Base-by-base conservation (phyloP, 1,140 invertebrate species). In the Rhopalosiphum padi region DNA sequence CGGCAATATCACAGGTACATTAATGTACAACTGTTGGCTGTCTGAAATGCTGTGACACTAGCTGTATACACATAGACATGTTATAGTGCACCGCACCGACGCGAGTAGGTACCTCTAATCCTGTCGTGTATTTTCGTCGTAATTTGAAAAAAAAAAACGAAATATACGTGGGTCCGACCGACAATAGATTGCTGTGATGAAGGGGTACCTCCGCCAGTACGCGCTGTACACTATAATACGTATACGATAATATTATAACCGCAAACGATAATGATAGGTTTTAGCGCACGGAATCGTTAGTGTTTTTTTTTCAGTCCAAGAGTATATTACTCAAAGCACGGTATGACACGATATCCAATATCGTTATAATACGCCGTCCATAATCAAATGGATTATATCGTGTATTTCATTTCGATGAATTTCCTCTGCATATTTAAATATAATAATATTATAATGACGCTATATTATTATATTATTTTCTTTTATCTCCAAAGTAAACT, bases 311-410 rank as follows among this genome's bases (percentile, higher is more conserved):
- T 23, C 53, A 90, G 51, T 21, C 89, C 53, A 68, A 90, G 89
- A 90, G 53, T 68, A 68, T 68, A 90, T 90, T 68, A 90, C 89
- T 60, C 53, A 60, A 90, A 90, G 88, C 88, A 90, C 89, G 55
- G 89, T 90, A 90, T 25, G 89, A 68, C 89, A 90, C 89, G 89
- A 90, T 43, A 90, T 90, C 89, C 89, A 90, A 90, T 90, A 68
- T 90, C 55, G 89, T 90, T 90, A 90, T 90, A 60, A 68, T 90
- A 68, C 89, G 89, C 37, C 53, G 37, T 25, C 55, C 53, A 43
- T 90, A 90, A 90, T 90, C 89, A 90, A 90, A 90, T 90, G 89
- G 89, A 37, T 68, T 90, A n/a, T 68, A 90, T 90, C 89, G 89
- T 90, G 89, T 90, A 90, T 90, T 90, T 90, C 55, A 90, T 90